These are phyloP conservation scores for Morpho achilles DNA, from an alignment of 2,888 invertebrate genomes.

Conservation along the genomic window DNA sequence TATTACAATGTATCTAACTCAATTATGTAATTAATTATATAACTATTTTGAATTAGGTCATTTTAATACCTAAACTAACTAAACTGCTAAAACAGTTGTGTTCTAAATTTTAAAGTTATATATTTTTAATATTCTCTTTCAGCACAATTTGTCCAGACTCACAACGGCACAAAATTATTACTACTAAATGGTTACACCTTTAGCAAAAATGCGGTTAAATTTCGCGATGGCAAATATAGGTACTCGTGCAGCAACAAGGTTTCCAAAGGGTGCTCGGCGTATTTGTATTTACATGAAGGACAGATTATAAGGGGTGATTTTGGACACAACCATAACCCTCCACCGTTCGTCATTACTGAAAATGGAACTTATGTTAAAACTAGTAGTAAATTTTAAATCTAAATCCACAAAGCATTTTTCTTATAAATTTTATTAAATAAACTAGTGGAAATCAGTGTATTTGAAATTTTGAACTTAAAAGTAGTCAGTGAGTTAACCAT, in stretches of 20 bases:
- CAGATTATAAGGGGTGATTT: constrained; percentile 28
- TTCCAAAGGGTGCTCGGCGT: constrained; percentile 33
- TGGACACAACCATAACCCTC: constrained; percentile 33
- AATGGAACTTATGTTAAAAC: constrained; percentile 32
- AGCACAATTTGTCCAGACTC: constrained; percentile 16
- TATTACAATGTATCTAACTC: no score
- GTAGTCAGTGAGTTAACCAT: no score
- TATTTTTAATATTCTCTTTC: not conserved
- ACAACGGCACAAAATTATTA: constrained; percentile 23
- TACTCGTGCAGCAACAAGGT: constrained; percentile 34
- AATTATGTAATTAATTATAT: no score
- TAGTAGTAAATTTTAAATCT: not conserved
- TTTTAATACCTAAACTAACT: no score
- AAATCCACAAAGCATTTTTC: no score
- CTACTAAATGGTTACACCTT: constrained; percentile 38
- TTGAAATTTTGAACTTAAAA: no score
- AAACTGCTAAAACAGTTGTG: no score
- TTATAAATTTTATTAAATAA: no score
- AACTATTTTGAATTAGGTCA: no score
- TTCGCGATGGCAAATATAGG: constrained; percentile 13
- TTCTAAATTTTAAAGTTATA: not conserved
- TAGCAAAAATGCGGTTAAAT: constrained; percentile 21
- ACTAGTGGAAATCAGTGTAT: no score
- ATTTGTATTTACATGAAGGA: constrained; percentile 33
- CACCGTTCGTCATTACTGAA: constrained; percentile 25